Base-by-base conservation (phyloP, 2,797 vertebrate genomes). In the Melanotaenia nigrans region DNA sequence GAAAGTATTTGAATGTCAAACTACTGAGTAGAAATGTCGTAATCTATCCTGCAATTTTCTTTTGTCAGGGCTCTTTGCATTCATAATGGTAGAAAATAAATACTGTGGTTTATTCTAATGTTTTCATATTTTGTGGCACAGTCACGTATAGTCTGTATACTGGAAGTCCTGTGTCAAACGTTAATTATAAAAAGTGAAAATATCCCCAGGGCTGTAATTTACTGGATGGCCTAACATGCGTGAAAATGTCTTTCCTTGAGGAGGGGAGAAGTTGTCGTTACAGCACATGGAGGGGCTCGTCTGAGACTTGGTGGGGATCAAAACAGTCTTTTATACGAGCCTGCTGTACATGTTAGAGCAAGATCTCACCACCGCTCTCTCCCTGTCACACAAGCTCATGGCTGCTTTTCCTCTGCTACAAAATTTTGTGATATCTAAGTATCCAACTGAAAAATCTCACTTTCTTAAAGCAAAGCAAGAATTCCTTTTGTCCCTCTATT, bases 181-280 rank as follows among this genome's bases (percentile, higher is more conserved):
- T 82, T 0, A 14, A 75, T 76, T 68, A 35, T 71, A 18, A 62
- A 2, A 77, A 85, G 83, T 86, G 71, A 89, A 92, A 90, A 83
- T 86, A 71, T 85, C 79, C 58, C 68, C 32, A 13, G 14, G 73
- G 71, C 72, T 90, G 30, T 89, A 89, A 94, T 92, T 90, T 90
- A 70, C 65, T 68, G 64, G 78, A 76, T 73, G 69, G 71, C 38
- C 45, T 68, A 73, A 80, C 55, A 76, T 82, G 79, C 77, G 61
- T 84, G 64, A 77, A 90, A 89, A 85, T 55, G 22, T 60, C 68
- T 90, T 92, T 92, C 90, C 84, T 87, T n/a, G 51, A 87, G 86
- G 77, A 88, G 83, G 80, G 77, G 61, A 84, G 71, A 92, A 81
- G 84, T 87, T 93, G 91, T 94, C 83, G 91, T 92, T 92, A 92